Conservation (phyloP, 2,797 vertebrate species). For the Florisuga fusca region DNA sequence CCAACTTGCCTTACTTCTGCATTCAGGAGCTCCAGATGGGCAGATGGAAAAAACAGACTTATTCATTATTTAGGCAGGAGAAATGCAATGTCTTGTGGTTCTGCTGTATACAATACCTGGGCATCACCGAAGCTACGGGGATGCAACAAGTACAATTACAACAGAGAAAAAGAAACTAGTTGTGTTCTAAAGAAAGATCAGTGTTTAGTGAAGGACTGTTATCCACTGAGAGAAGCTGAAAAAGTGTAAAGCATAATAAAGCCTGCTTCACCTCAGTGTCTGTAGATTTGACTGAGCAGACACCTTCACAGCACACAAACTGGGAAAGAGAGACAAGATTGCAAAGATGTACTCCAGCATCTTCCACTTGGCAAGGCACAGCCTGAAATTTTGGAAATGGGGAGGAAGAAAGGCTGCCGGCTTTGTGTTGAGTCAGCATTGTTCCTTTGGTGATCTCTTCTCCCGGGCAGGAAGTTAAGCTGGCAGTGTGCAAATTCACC, state of each 20-base stretch:
- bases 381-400: neutral
- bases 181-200: neutral
- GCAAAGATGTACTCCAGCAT: neutral
- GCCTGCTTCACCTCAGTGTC: neutral
- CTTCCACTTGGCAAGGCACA: neutral
- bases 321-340: neutral
- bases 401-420: neutral
- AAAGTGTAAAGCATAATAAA: neutral
- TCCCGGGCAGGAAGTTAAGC: slow-evolving; percentile 41
- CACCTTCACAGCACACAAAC: neutral
- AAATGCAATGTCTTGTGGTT: neutral
- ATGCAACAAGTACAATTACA: neutral
- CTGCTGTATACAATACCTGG: neutral
- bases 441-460: slow-evolving; percentile 33
- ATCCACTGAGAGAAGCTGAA: neutral
- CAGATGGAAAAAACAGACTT: neutral
- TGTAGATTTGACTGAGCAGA: neutral
- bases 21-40: neutral
- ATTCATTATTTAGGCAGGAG: neutral
- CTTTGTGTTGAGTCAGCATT: slow-evolving; percentile 52
- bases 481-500: slow-evolving; percentile 1
- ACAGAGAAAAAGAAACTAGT: neutral
- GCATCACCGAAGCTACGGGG: neutral
- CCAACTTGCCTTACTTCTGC: neutral
- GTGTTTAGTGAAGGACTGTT: neutral